These are phyloP conservation scores for Saccopteryx bilineata DNA, from an alignment of 2,113 vertebrate species.

Conservation along the genomic window DNA sequence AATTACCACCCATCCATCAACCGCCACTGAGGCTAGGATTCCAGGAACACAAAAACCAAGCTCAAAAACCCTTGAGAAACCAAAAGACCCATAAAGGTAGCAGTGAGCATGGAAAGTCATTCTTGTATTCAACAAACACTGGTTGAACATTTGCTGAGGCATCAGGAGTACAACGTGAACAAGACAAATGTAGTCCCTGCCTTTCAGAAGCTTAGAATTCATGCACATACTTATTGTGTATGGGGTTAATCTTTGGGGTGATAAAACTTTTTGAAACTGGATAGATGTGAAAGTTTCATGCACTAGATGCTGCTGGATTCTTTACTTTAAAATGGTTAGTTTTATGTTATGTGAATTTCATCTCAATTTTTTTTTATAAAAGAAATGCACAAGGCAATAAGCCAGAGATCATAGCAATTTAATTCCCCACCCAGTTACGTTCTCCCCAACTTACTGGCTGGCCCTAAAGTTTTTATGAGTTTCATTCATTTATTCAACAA, in stretches of 20 bases:
- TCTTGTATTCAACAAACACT: background rate
- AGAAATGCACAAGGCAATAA: background rate
- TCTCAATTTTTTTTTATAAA: background rate
- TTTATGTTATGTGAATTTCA: constrained; percentile 2
- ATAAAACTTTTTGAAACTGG: background rate
- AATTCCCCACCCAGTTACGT: background rate
- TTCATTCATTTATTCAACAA: background rate
- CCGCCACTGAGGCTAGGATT: background rate
- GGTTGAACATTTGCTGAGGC: background rate
- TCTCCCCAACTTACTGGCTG: background rate
- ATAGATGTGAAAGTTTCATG: background rate
- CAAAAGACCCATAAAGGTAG: background rate
- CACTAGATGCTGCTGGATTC: background rate
- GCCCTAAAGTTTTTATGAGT: background rate
- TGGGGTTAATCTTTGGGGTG: background rate
- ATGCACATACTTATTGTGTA: background rate
- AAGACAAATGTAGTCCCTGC: background rate
- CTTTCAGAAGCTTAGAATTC: background rate
- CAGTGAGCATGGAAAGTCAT: background rate
- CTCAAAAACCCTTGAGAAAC: background rate
- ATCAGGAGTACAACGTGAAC: background rate
- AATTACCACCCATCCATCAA: background rate
- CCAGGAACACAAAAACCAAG: background rate
- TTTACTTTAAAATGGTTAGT: background rate
- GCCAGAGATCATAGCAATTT: background rate